Percentiles rank a stretch among this genome's conserved stretches.
These are phyloP conservation scores for Lepidurus packardi DNA, from an alignment of 1,140 invertebrate species.

Conservation along the genomic window DNA sequence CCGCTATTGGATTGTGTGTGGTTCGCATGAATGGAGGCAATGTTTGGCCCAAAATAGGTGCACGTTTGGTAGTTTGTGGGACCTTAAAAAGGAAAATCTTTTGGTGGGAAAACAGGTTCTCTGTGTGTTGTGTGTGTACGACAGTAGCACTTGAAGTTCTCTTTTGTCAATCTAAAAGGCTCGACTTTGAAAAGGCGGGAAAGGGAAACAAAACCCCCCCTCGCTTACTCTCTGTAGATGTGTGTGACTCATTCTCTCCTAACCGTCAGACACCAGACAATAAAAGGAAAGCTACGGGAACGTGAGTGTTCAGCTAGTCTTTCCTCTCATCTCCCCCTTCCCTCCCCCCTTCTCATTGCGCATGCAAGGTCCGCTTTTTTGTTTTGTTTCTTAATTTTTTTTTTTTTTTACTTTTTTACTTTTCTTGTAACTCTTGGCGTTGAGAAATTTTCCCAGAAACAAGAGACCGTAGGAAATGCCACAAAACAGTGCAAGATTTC, in stretches of 20 bases:
- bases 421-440: too few relatives aligned
- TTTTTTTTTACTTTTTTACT: too few relatives aligned
- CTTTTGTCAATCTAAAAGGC: slow-evolving; percentile 16
- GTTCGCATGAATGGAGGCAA: background rate
- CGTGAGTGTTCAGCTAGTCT: background rate
- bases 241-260: slow-evolving; percentile 25
- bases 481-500: too few relatives aligned
- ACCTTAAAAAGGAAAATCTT: background rate
- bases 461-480: too few relatives aligned
- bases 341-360: background rate
- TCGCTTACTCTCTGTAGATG: background rate
- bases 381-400: too few relatives aligned
- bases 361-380: background rate
- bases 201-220: background rate
- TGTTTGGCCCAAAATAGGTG: background rate
- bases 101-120: slow-evolving; percentile 1
- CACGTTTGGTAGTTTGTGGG: background rate
- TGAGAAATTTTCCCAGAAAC: too few relatives aligned
- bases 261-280: slow-evolving; percentile 21
- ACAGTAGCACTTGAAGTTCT: slow-evolving; percentile 21
- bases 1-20: background rate
- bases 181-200: slow-evolving; percentile 9
- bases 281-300: background rate
- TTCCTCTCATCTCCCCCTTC: background rate
- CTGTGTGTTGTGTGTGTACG: background rate